phyloP scores from a whole-genome alignment of 2,888 invertebrate genomes.

The Nomada ruficornis region DNA sequence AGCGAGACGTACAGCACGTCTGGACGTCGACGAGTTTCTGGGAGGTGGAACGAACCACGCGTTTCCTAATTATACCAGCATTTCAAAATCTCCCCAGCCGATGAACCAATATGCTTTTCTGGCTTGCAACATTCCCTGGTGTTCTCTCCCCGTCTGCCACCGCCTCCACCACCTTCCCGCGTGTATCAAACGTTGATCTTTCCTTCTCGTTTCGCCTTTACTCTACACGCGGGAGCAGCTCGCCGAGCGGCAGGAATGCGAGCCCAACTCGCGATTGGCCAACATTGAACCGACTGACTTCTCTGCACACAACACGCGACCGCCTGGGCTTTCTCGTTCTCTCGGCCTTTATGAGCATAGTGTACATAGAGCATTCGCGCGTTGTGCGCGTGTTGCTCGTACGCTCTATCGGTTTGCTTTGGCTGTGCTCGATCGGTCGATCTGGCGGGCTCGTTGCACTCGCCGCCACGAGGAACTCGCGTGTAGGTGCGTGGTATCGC shows the following conservation, averaged over 20 bases:
- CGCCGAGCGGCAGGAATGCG: conserved; percentile 80
- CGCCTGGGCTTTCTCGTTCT: conserved; percentile 53
- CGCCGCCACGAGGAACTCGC: conserved; percentile 17
- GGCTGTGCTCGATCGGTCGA: conserved; percentile 14
- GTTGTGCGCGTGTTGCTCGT: neutral
- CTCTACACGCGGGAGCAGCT: conserved; percentile 69
- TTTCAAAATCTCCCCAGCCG: conserved; percentile 82
- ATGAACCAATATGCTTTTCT: conserved; percentile 83
- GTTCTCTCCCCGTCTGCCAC: conserved; percentile 6
- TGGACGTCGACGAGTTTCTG: conserved; percentile 43
- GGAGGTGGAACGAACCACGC: conserved; percentile 69
- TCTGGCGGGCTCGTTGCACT: conserved; percentile 10
- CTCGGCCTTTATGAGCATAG: conserved; percentile 40
- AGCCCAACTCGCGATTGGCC: conserved; percentile 80
- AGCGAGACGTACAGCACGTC: conserved; percentile 4
- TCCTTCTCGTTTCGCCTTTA: conserved; percentile 67
- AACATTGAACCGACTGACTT: conserved; percentile 66
- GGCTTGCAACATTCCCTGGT: conserved; percentile 77
- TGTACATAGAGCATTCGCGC: neutral
- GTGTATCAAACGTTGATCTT: conserved; percentile 52
- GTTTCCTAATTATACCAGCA: conserved; percentile 81
- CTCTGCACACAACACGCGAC: conserved; percentile 37
- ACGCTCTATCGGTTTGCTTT: conserved; percentile 5
- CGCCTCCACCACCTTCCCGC: conserved; percentile 31
- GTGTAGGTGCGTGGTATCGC: conserved; percentile 64